Evolutionary conservation across 2,113 vertebrate species (phyloP).

Genomic region (Serinus canaria): DNA sequence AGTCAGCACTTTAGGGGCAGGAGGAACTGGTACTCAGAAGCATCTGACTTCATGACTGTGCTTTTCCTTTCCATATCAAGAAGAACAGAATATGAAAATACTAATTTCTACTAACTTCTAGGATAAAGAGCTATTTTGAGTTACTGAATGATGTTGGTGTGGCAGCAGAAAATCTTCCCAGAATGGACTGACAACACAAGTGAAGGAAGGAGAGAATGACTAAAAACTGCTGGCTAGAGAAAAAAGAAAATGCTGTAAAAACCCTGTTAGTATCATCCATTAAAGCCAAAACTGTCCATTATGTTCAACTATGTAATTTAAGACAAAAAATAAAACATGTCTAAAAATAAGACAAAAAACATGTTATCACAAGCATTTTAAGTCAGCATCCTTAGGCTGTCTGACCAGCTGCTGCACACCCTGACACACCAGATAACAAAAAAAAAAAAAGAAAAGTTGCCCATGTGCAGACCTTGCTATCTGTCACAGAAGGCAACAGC

Average conservation of each 20-base stretch:
- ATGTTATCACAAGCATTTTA: neutral
- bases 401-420: neutral
- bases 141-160: neutral
- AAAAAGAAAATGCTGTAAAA: neutral
- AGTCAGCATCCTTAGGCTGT: neutral
- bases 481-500: neutral
- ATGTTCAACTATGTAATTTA: neutral
- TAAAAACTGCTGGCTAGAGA: neutral
- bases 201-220: neutral
- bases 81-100: neutral
- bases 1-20: constrained; percentile 21
- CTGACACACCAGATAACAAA: neutral
- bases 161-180: neutral
- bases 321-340: neutral
- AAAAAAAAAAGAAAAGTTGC: neutral
- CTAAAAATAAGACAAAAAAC: neutral
- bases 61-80: neutral
- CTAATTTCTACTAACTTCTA: neutral
- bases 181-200: neutral
- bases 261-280: neutral
- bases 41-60: neutral
- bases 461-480: neutral
- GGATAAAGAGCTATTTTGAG: neutral
- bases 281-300: neutral
- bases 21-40: constrained; percentile 3